Base-by-base conservation (phyloP, 1,140 invertebrate species). In the Leptoteleia sp. region DNA sequence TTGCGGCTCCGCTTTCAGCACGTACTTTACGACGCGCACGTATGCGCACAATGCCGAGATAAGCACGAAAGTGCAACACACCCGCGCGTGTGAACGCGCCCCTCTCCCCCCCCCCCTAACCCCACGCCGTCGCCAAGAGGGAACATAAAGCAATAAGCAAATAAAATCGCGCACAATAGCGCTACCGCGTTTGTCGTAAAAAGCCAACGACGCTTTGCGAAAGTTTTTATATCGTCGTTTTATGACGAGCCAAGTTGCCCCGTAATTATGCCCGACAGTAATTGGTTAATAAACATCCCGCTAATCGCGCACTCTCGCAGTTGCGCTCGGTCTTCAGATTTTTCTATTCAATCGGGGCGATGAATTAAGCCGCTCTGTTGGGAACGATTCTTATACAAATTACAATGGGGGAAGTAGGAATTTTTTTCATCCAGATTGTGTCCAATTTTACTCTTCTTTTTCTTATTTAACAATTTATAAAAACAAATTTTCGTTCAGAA, bases 261-360 rank as follows among this genome's bases (percentile, higher is more conserved):
- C 35, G 57, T 86, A 85, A 85, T 85, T 86, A 83, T 82, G 47
- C 48, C 50, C 52, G 45, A 68, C 76, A 67, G 79, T 88, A 88
- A 89, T 88, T 87, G 85, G 83, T 88, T 82, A 86, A 89, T 88
- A 87, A 89, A 88, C 86, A 89, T 89, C 84, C 84, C 82, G 85
- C 84, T 87, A 87, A 88, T 88, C 83, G 83, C 84, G 73, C 84
- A 87, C 83, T 62, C 33, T 8, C 3, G 6, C 1, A 7, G 7
- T 7, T 1, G 27, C n/a, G 33, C 22, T 6, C 22, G 22, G 22
- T 3, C 6, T 25, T 6, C 22, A n/a, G n/a, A n/a, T n/a, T n/a
- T n/a, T n/a, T n/a, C n/a, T n/a, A n/a, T n/a, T n/a, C n/a, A n/a
- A n/a, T n/a, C n/a, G n/a, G n/a, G n/a, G n/a, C n/a, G n/a, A n/a